Base-by-base conservation (phyloP, 2,113 vertebrate species). In the Saguinus midas region DNA sequence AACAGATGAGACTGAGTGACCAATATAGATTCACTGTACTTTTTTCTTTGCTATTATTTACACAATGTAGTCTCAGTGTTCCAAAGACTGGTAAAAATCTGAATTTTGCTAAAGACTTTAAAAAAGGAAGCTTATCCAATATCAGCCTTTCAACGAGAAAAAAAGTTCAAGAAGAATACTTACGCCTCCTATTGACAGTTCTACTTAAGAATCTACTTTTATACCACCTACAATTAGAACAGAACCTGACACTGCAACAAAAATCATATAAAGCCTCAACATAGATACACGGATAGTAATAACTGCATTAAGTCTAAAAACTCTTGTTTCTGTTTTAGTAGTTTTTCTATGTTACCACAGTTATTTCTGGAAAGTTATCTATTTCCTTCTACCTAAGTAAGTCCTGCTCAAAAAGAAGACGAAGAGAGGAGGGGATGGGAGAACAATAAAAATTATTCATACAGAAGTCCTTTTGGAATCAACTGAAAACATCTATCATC, bases 291-390 rank as follows among this genome's bases (percentile, higher is more conserved):
- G 91, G 2, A 43, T 1, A 58, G 25, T 37, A 40, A 11, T 76
- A 25, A 43, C 40, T 76, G 2, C 68, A 85, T 6, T 88, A 52
- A 93, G 35, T 43, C 52, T 58, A n/a, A 55, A 90, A 91, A 58
- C 55, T 64, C 29, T 9, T 29, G 29, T 80, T 70, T 85, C 43
- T 93, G 57, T 58, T 66, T 95, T 64, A n/a, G 48, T 27, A 25
- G 23, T 90, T 35, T 86, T 92, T 76, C 68, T 79, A 68, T 37
- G 21, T 72, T 3, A 83, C 35, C 40, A 55, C n/a, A 90, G 8
- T 94, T 84, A 93, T 84, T 96, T 92, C 55, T 94, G 35, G 25
- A 18, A 90, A 90, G n/a, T 37, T 80, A 79, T 12, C 35, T 32
- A 73, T 29, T 55, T 37, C 18, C 45, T 92, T 91, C 18, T 45